Base-by-base conservation (phyloP, 2,888 invertebrate species). In the Cheilosia grossa region DNA sequence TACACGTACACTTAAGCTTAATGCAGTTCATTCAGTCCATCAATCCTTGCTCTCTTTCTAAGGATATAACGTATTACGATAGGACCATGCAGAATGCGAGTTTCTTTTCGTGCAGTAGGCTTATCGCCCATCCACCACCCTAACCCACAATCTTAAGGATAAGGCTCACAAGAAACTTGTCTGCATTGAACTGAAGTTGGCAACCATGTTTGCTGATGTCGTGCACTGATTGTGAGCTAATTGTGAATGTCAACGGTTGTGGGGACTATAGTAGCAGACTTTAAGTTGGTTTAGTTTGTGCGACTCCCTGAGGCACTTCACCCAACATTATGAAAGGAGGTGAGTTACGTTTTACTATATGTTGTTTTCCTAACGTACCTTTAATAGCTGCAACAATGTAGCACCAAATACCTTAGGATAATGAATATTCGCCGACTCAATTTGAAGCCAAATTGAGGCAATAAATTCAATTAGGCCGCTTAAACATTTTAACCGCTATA, bases 161-260 rank as follows among this genome's bases (percentile, higher is more conserved):
- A 0, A 2, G 9, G 33, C 33, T 17, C 59, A 21, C 56, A 82
- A 79, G 82, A 79, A 79, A 80, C 27, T 80, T 15, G 59, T 53
- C 44, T 79, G 64, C 33, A 79, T 69, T 79, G 37, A 73, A 73
- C 63, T 74, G 63, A 69, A 73, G 80, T 58, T 80, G 82, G 79
- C 61, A 37, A 13, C 73, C 82, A 83, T 83, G 82, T 83, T 83
- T 83, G 44, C 82, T 74, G 82, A 83, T 83, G 73, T 53, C 82
- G 79, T 56, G 10, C 40, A 67, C 73, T 80, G 82, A 83, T 83
- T 77, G 82, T 64, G 74, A 51, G 73, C 73, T 79, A 83, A 83
- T 80, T 74, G 61, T 44, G 64, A 70, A 69, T 80, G 82, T 74
- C 64, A 83, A 74, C 56, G 63, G 40, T 59, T 64, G 30, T 9